A percentile compares a stretch with the other conserved stretches of the same genome.
phyloP scores from a whole-genome alignment of 2,797 vertebrate genomes.

The Australoheros facetus region DNA sequence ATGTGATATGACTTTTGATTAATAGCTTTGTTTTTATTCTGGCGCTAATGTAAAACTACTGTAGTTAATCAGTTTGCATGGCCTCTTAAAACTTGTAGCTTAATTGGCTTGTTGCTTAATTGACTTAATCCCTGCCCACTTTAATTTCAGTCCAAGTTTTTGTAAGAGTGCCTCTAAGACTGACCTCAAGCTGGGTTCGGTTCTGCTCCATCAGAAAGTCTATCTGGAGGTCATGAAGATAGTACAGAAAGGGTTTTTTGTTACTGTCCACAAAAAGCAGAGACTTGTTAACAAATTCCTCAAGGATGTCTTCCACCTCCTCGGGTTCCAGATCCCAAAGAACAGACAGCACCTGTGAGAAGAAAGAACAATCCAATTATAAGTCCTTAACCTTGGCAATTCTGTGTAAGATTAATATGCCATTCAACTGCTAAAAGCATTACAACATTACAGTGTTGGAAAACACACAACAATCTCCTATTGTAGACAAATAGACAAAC shows the following conservation, averaged over 20 bases:
- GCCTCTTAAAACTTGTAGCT: neutral
- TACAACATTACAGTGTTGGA: neutral
- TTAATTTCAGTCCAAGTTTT: neutral
- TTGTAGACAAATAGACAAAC: slow-evolving; percentile 62
- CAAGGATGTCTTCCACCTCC: slow-evolving; percentile 94
- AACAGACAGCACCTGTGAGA: slow-evolving; percentile 88
- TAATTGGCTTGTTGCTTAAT: neutral
- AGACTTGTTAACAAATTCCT: slow-evolving; percentile 96
- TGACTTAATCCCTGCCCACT: neutral
- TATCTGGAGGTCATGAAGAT: slow-evolving; percentile 96
- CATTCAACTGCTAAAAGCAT: neutral
- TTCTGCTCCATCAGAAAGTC: slow-evolving; percentile 97
- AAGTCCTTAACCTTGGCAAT: neutral
- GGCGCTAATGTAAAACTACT: neutral
- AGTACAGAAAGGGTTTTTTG: slow-evolving; percentile 89
- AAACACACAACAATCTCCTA: neutral
- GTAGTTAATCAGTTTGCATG: neutral
- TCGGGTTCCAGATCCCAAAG: slow-evolving; percentile 94
- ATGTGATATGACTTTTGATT: neutral
- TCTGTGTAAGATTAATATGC: neutral
- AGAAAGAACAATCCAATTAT: neutral
- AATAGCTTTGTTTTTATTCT: neutral
- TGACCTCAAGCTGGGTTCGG: slow-evolving; percentile 85
- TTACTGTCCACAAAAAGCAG: slow-evolving; percentile 92
- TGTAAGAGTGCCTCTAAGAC: neutral